Evolutionary conservation across 2,113 vertebrate genomes (phyloP).

Genomic region (Choloepus hoffmanni): DNA sequence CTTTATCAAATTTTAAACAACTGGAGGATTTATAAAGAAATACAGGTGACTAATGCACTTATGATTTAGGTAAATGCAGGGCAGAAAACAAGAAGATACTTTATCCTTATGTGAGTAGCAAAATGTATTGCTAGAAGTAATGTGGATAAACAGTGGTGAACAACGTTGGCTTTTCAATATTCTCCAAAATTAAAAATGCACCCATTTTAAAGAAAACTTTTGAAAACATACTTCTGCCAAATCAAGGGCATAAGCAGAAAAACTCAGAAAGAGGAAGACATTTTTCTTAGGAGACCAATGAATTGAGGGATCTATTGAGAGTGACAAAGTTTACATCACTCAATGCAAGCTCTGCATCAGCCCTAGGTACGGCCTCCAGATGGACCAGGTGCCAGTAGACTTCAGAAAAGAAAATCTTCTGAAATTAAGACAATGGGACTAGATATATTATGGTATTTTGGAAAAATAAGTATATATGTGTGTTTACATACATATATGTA

Average conservation of each 20-base stretch:
- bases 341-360: too few relatives aligned
- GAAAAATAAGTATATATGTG: too few relatives aligned
- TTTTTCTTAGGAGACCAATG: too few relatives aligned
- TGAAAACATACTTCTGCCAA: background rate
- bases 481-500: too few relatives aligned
- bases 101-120: background rate
- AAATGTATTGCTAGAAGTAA: background rate
- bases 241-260: background rate
- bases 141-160: background rate
- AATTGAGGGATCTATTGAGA: too few relatives aligned
- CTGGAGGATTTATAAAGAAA: background rate
- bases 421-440: too few relatives aligned
- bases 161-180: background rate
- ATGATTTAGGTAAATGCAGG: background rate
- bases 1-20: too few relatives aligned
- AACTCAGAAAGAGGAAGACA: background rate
- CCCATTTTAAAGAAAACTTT: background rate
- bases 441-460: too few relatives aligned
- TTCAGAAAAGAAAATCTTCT: too few relatives aligned
- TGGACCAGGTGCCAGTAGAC: too few relatives aligned
- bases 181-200: background rate
- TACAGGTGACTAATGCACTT: background rate
- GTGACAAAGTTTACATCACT: too few relatives aligned
- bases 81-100: background rate
- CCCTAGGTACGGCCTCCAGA: too few relatives aligned